Base-by-base conservation (phyloP, 2,113 vertebrate species). In the Heptranchias perlo region DNA sequence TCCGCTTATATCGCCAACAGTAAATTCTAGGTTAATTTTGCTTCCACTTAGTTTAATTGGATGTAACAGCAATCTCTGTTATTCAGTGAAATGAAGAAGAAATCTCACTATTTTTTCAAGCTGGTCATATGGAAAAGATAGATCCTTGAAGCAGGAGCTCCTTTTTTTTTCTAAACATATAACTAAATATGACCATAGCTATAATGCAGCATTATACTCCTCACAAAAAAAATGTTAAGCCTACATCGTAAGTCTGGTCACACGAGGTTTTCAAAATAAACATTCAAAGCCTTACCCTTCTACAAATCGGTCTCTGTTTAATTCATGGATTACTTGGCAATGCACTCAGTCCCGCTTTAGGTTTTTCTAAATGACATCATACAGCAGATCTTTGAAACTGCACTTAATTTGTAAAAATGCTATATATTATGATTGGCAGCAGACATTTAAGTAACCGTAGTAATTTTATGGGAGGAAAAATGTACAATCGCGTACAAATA, bases 231-330 rank as follows among this genome's bases (percentile, higher is more conserved):
- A 65, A 31, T 69, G 44, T 73, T 64, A 69, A 95, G 39, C 39
- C 94, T 13, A 95, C 21, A 95, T 52, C 49, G 14, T 39, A 65
- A 44, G 10, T 94, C 93, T 65, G 61, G 62, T 94, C 62, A 94
- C 64, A 95, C 28, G 35, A 58, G 47, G 25, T 67, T 95, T 95
- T 95, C 94, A 95, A 49, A 95, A 95, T 95, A 95, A 94, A 69
- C 94, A 73, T 95, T 18, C 52, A 65, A 69, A 73, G 65, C 94
- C 47, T 69, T 95, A 95, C 28, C 64, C 44, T 28, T 47, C 65
- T 49, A 69, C 47, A 95, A n/a, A 69, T 95, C 35, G 31, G 65
- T 31, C 65, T 47, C n/a, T 95, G 94, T 69, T 67, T 73, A 95
- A 95, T 95, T 69, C 44, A 35, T 73, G 64, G 44, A 31, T 10